Evolutionary conservation across 2,797 vertebrate genomes (phyloP), one percentile per base, ranked within the genome.

Genomic region (Heterohyrax brucei): DNA sequence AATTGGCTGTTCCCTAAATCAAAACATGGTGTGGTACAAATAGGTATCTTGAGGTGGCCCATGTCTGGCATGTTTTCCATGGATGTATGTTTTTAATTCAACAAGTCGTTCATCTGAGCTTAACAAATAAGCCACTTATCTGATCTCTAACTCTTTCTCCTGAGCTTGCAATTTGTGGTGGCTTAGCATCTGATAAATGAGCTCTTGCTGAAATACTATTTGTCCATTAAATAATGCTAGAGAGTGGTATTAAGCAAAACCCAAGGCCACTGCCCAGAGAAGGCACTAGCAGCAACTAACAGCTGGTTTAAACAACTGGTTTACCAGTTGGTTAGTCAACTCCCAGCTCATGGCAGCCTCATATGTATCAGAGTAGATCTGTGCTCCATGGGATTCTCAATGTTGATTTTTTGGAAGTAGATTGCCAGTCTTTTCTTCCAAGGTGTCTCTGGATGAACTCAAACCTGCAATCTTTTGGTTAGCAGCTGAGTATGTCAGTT

Each of bases 101-200:
- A 22, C 62, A 82, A 92, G 10, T 78, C 91, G 86, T 91, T 94
- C 81, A 39, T 77, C 70, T 53, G 79, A 48, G 22, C 50, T 96
- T 76, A 91, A 64, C 46, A 82, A 95, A 82, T 64, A 76, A 91
- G 46, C 46, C 68, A 68, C 22, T 87, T 94, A 48, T 77, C 75
- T 78, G 26, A 82, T 89, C 30, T 46, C 33, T 66, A 92, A 90
- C n/a, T 94, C 78, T 79, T 68, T 28, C 56, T 68, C 62, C 70
- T 28, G 16, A 93, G n/a, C 44, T 76, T 87, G 50, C 77, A 93
- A 94, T 93, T 75, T 84, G 80, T 76, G n/a, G 56, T 26, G 83
- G 50, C 82, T 91, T 86, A 96, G 94, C 72, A 84, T 72, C 80
- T 89, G 68, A 94, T 87, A 78, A 95, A 95, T 81, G 75, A 91